These are phyloP conservation scores for Tetranychus truncatus DNA, from an alignment of 2,888 invertebrate species.

Conservation along the genomic window DNA sequence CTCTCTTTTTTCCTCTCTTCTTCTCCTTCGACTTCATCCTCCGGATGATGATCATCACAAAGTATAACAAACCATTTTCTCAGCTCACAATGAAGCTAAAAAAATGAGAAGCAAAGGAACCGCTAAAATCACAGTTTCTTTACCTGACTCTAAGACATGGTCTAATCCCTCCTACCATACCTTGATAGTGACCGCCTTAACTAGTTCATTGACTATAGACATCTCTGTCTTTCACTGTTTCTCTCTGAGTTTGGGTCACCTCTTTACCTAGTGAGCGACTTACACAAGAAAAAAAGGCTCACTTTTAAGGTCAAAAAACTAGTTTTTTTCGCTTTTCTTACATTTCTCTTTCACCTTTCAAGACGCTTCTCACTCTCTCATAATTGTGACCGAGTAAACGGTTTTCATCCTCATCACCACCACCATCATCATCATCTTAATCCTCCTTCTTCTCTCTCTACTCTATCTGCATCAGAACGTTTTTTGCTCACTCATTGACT, in stretches of 20 bases:
- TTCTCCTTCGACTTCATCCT: neutral
- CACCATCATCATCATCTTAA: neutral
- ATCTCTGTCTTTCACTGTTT: slow-evolving; percentile 1
- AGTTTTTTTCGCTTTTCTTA: neutral
- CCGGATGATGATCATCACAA: neutral
- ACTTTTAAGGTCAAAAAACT: neutral
- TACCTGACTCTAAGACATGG: neutral
- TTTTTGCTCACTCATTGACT: neutral
- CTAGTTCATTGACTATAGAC: neutral
- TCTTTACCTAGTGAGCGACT: neutral
- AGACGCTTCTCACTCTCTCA: neutral
- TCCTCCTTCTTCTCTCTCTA: neutral
- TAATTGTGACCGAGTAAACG: neutral
- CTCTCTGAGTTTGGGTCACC: slow-evolving; percentile 3
- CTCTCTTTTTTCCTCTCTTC: slow-evolving; percentile 10
- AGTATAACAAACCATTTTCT: neutral
- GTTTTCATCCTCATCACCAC: neutral
- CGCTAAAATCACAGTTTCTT: slow-evolving; percentile 1
- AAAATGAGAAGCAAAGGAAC: slow-evolving; percentile 5
- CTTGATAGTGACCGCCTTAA: neutral
- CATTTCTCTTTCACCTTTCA: neutral
- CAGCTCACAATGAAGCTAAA: neutral
- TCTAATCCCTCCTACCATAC: neutral
- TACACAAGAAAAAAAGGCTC: neutral
- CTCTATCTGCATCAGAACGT: neutral